phyloP scores from a whole-genome alignment of 2,888 invertebrate genomes.

The Drosophila quasianomalipes region DNA sequence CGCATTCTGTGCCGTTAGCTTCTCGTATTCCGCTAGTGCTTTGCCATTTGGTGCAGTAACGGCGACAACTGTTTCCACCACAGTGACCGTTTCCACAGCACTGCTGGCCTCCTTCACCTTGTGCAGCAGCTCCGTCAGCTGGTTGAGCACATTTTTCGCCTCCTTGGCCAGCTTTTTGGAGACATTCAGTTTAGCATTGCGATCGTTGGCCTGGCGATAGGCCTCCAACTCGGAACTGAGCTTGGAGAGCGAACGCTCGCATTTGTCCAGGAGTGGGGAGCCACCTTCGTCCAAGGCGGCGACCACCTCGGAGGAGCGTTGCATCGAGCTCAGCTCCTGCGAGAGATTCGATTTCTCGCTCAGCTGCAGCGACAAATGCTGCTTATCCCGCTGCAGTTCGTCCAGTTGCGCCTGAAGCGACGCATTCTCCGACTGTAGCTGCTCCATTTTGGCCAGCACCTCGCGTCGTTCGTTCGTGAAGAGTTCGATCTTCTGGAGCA shows the following conservation, averaged over 20 bases:
- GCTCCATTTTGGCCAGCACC: constrained; percentile 89
- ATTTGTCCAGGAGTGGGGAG: constrained; percentile 79
- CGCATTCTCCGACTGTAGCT: constrained; percentile 88
- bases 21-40: constrained; percentile 82
- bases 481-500: constrained; percentile 89
- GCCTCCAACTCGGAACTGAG: constrained; percentile 84
- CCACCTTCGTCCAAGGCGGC: constrained; percentile 74
- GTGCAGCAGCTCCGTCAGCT: constrained; percentile 80
- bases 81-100: constrained; percentile 80
- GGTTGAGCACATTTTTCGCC: constrained; percentile 83
- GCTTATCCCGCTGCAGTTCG: constrained; percentile 86
- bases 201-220: constrained; percentile 84
- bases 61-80: constrained; percentile 81
- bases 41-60: constrained; percentile 83
- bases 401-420: constrained; percentile 83
- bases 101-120: constrained; percentile 82
- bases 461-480: constrained; percentile 90
- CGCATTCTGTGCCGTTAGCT: constrained; percentile 81
- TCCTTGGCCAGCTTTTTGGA: constrained; percentile 84
- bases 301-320: constrained; percentile 82
- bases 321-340: constrained; percentile 80
- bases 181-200: constrained; percentile 83
- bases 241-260: constrained; percentile 80
- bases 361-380: constrained; percentile 72
- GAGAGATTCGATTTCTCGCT: constrained; percentile 76